A percentile compares a stretch with the other conserved stretches of the same genome.
These are phyloP conservation scores for Ceyx cyanopectus DNA, from an alignment of 2,113 vertebrate genomes.

Conservation along the genomic window DNA sequence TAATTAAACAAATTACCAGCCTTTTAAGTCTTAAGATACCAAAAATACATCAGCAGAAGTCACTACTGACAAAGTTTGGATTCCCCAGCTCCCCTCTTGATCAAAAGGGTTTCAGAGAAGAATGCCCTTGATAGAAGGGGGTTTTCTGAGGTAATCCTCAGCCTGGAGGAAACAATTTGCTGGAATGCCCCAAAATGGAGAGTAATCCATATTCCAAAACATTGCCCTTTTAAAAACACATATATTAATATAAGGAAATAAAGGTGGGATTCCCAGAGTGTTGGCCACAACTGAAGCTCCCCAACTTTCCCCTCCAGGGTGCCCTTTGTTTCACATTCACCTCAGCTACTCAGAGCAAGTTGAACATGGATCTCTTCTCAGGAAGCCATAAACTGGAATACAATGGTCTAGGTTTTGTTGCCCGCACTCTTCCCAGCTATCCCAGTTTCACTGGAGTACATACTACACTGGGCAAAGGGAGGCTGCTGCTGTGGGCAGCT, in stretches of 20 bases:
- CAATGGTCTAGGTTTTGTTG: background rate
- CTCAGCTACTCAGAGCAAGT: background rate
- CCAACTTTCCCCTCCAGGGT: background rate
- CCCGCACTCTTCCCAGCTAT: background rate
- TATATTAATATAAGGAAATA: background rate
- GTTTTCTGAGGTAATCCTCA: background rate
- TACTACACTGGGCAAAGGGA: background rate
- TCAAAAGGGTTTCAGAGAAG: background rate
- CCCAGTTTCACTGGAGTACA: too few species aligned
- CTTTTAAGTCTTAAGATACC: background rate
- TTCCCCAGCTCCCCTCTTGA: too few species aligned
- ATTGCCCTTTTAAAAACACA: background rate
- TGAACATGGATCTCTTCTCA: background rate
- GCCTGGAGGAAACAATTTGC: background rate
- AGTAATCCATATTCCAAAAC: background rate
- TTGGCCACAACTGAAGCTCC: background rate
- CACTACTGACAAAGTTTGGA: background rate
- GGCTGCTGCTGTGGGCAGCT: background rate
- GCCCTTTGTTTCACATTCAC: background rate
- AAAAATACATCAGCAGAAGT: background rate
- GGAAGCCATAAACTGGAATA: background rate
- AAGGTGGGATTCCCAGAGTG: background rate
- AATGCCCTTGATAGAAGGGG: rapidly evolving
- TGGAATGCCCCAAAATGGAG: background rate
- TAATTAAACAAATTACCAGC: background rate